Base-by-base conservation (phyloP, 2,797 vertebrate species). In the Cyclura pinguis region DNA sequence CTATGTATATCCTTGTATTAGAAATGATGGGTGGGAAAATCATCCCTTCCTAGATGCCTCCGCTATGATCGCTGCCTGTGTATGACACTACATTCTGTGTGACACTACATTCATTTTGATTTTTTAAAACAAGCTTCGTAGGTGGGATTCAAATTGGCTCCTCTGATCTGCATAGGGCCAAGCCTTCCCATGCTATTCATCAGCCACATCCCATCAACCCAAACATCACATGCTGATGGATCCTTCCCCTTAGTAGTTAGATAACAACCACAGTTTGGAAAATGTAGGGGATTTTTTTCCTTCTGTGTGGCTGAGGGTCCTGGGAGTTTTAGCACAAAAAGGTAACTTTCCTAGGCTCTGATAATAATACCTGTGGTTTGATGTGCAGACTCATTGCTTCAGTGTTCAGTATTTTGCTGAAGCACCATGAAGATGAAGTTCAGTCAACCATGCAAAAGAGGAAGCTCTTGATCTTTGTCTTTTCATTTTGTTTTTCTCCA, bases 171-270 rank as follows among this genome's bases (percentile, higher is more conserved):
- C 92, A 80, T 64, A 92, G 89, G 81, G 94, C 91, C 27, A 91
- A 92, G 83, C 81, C 90, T 62, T 69, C 32, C 64, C 84, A 47
- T 47, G 42, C 2, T 77, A 57, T 86, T 86, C 80, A 89, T 85
- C 50, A 50, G 13, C 29, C n/a, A n/a, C 50, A 55, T 77, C 92
- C 94, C 90, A 90, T 91, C 87, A 85, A 89, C 85, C 90, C 64
- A 0, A 89, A 76, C 12, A 16, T 14, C 0, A 57, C 24, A 72
- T 76, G 59, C 29, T 5, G 0, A 52, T 59, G 64, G 82, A 78
- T 84, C 89, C 74, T 80, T 77, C 83, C 82, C 85, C 91, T 92
- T 84, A 93, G 91, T 84, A 92, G 85, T 93, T 93, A 85, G 92
- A 92, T 89, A 95, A 90, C 85, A 32, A 67, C 4, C 64, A 67